Percentiles rank a stretch among this genome's conserved stretches.
phyloP scores from a whole-genome alignment of 2,797 vertebrate genomes.

The Tamandua tetradactyla region DNA sequence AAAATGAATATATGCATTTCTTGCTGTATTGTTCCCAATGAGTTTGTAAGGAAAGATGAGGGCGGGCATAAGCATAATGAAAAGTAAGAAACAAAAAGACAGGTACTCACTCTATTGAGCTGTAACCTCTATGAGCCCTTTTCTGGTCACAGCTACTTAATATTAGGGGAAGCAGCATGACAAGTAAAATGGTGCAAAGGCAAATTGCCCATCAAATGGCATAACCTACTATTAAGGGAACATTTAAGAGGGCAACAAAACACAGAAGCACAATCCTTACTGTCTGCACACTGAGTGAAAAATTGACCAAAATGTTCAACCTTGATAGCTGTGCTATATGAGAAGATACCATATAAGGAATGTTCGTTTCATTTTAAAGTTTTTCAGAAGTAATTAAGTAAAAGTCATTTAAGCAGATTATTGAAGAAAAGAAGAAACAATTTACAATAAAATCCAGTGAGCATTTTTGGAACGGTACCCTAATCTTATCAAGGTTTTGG shows the following conservation, averaged over 20 bases:
- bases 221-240: constrained; percentile 67
- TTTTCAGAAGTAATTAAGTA: neutral
- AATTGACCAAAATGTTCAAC: constrained; percentile 45
- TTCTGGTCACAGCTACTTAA: constrained; percentile 52
- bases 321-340: neutral
- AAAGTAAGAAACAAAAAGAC: neutral
- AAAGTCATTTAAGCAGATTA: neutral
- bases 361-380: constrained; percentile 19
- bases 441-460: neutral
- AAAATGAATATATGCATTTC: constrained; percentile 33
- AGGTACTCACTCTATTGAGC: neutral
- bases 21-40: neutral
- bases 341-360: constrained; percentile 18
- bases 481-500: neutral
- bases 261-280: neutral
- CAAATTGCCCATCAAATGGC: constrained; percentile 23
- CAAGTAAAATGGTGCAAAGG: constrained; percentile 16
- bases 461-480: neutral
- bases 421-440: constrained; percentile 16
- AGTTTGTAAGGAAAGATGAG: neutral
- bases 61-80: constrained; percentile 4
- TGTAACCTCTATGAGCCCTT: neutral
- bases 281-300: constrained; percentile 18
- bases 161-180: neutral
- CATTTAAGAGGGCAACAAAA: constrained; percentile 53